Evolutionary conservation across 2,113 vertebrate species (phyloP).

Genomic region (Embiotoca jacksoni): DNA sequence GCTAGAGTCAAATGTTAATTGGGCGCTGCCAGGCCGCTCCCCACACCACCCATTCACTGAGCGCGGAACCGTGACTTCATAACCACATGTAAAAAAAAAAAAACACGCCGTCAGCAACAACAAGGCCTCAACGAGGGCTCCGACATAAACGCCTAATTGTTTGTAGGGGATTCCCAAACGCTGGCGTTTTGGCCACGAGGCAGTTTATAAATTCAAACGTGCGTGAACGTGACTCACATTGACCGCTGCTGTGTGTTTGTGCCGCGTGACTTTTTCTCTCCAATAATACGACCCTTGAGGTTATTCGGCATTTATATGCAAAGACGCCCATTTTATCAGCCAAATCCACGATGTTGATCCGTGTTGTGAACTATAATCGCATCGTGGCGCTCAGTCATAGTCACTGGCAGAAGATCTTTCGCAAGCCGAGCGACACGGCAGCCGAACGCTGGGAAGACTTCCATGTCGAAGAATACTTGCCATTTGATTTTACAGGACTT

Average conservation of each 20-base stretch:
- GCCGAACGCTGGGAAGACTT: not conserved
- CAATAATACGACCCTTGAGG: not conserved
- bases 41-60: slow-evolving; percentile 55
- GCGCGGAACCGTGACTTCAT: slow-evolving; percentile 67
- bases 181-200: slow-evolving; percentile 24
- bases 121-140: slow-evolving; percentile 57
- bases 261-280: slow-evolving; percentile 31
- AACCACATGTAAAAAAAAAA: slow-evolving; percentile 40
- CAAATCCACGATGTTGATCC: not conserved
- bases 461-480: not conserved
- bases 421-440: not conserved
- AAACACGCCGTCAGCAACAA: slow-evolving; percentile 28
- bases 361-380: not conserved
- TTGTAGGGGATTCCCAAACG: slow-evolving; percentile 48
- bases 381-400: not conserved
- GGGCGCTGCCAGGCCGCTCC: slow-evolving; percentile 47
- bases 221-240: slow-evolving; percentile 40
- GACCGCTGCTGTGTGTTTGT: slow-evolving; percentile 26
- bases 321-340: not conserved
- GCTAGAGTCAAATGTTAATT: slow-evolving; percentile 43
- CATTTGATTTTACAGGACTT: not conserved
- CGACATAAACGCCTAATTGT: slow-evolving; percentile 54
- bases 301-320: slow-evolving; percentile 9
- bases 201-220: slow-evolving; percentile 37
- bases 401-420: not conserved